A percentile compares a stretch with the other conserved stretches of the same genome.
These are phyloP conservation scores for Drosophila parabipectinata DNA, from an alignment of 1,140 invertebrate species.

Conservation along the genomic window DNA sequence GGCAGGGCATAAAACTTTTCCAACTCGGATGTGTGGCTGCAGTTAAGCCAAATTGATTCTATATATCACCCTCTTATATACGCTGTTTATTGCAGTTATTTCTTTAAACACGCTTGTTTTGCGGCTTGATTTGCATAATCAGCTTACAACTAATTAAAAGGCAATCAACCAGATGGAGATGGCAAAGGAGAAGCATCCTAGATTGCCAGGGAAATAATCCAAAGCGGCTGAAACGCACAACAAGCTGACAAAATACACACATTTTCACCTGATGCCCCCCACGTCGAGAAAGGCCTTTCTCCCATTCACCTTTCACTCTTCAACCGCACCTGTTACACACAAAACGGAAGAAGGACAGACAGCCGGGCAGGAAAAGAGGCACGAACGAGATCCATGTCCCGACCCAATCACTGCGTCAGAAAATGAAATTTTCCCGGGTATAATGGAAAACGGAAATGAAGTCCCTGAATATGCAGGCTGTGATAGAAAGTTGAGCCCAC, in stretches of 20 bases:
- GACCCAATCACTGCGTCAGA: conserved; percentile 62
- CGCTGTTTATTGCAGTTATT: conserved; percentile 25
- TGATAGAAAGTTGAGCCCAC: background rate
- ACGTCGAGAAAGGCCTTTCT: background rate
- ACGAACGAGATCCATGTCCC: conserved; percentile 6
- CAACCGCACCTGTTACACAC: conserved; percentile 52
- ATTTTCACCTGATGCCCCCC: conserved; percentile 46
- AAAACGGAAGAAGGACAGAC: background rate
- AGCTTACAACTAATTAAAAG: conserved; percentile 76
- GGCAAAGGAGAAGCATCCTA: background rate
- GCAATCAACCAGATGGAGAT: conserved; percentile 45
- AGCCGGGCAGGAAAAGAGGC: conserved; percentile 26
- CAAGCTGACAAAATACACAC: conserved; percentile 39
- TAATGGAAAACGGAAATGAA: conserved; percentile 70
- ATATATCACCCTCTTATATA: conserved; percentile 52
- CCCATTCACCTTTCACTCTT: background rate
- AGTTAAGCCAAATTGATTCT: conserved; percentile 47
- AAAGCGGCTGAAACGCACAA: conserved; percentile 29
- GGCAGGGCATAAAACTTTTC: conserved; percentile 24
- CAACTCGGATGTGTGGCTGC: background rate
- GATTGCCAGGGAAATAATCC: conserved; percentile 13
- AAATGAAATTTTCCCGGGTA: conserved; percentile 60
- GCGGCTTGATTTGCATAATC: conserved; percentile 66
- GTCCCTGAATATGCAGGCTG: conserved; percentile 39
- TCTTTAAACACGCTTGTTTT: conserved; percentile 5